A percentile compares a stretch with the other conserved stretches of the same genome.
Evolutionary conservation across 2,113 vertebrate species (phyloP).

Genomic region (Platysteira castanea): DNA sequence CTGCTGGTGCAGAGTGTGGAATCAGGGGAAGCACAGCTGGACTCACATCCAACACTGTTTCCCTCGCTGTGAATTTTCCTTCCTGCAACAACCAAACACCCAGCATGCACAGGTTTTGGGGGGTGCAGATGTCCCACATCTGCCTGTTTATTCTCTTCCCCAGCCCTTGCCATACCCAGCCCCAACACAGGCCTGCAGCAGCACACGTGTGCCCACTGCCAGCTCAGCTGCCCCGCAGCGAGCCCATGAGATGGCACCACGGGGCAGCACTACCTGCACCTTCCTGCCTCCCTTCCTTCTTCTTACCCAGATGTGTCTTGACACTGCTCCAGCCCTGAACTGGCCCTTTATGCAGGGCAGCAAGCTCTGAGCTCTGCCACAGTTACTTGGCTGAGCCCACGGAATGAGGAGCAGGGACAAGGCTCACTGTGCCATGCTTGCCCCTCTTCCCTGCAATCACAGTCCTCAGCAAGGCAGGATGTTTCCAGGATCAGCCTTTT

Average conservation of each 20-base stretch:
- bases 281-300: not conserved
- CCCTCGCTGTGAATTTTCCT: not conserved
- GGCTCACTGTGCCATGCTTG: fast-evolving
- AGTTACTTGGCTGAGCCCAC: not conserved
- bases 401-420: fast-evolving
- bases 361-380: not conserved
- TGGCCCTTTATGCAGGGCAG: not conserved
- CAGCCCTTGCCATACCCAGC: not conserved
- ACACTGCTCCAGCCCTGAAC: not conserved
- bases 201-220: fast-evolving
- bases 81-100: not conserved
- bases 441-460: not conserved
- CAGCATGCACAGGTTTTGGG: fast-evolving
- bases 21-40: not conserved
- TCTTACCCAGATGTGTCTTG: not conserved
- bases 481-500: slow-evolving; percentile 30
- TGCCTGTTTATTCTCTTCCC: not conserved
- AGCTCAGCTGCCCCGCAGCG: fast-evolving
- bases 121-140: not conserved
- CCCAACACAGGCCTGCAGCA: not conserved
- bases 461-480: not conserved
- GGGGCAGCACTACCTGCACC: not conserved
- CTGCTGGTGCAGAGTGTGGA: not conserved
- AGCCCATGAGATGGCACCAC: slow-evolving; percentile 49
- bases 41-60: fast-evolving